These are phyloP conservation scores for Zaprionus obscuricornis DNA, from an alignment of 2,888 invertebrate species.

Conservation along the genomic window DNA sequence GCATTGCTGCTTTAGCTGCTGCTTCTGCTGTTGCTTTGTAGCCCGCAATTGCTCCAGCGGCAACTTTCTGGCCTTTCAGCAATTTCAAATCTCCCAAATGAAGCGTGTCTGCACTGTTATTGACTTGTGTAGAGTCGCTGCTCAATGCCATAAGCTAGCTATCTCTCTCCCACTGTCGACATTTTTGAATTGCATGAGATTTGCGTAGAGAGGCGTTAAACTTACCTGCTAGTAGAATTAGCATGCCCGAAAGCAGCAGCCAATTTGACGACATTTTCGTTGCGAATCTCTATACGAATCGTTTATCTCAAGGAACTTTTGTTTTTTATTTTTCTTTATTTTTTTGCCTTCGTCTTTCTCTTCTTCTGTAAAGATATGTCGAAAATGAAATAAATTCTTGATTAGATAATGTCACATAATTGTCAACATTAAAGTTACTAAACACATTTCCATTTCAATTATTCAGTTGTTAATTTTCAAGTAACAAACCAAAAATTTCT, in stretches of 20 bases:
- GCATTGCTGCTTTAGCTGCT: not conserved
- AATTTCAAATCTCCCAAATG: conserved; percentile 17
- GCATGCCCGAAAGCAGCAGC: conserved; percentile 37
- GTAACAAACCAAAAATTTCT: too few species aligned
- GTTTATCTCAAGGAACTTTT: not conserved
- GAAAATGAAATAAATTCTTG: too few species aligned
- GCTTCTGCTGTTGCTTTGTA: not conserved
- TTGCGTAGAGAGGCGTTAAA: not conserved
- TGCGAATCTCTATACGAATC: not conserved
- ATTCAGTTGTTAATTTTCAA: too few species aligned
- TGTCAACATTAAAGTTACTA: too few species aligned
- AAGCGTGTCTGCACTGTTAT: conserved; percentile 25
- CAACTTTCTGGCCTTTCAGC: conserved; percentile 5
- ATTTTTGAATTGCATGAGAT: not conserved
- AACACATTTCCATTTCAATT: too few species aligned
- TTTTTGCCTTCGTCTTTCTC: too few species aligned
- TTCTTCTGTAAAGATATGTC: too few species aligned
- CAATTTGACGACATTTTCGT: conserved; percentile 52
- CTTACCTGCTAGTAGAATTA: conserved; percentile 53
- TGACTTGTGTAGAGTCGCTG: conserved; percentile 12
- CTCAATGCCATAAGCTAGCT: conserved; percentile 1
- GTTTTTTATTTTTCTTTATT: not conserved
- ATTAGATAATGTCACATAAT: too few species aligned
- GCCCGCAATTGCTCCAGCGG: not conserved
- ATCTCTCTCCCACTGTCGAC: too few species aligned